Percentiles rank a stretch among this genome's conserved stretches.
phyloP scores from a whole-genome alignment of 2,888 invertebrate genomes.

The Aethes cnicana region DNA sequence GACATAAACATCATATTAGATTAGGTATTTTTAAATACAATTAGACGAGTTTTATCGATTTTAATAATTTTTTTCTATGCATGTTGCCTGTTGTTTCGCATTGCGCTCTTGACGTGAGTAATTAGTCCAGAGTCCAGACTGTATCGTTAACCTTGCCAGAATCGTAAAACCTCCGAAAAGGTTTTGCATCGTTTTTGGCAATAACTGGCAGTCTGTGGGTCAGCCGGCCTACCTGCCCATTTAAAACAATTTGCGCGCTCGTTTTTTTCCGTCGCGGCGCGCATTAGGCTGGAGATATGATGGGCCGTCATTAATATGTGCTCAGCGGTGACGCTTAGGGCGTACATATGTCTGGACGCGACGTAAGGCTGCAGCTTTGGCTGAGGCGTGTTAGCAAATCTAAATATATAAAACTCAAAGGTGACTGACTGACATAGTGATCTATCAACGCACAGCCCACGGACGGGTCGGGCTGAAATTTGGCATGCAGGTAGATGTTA shows the following conservation, averaged over 20 bases:
- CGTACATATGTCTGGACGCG: conserved; percentile 32
- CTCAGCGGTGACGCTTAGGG: conserved; percentile 51
- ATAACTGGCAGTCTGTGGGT: conserved; percentile 72
- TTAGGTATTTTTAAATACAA: too few relatives aligned
- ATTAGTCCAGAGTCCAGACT: conserved; percentile 60
- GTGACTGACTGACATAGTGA: too few relatives aligned
- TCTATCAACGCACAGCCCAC: too few relatives aligned
- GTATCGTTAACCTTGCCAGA: conserved; percentile 58
- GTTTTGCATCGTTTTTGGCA: conserved; percentile 60
- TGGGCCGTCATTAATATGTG: conserved; percentile 60
- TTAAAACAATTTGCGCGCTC: conserved; percentile 77
- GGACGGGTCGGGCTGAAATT: too few relatives aligned
- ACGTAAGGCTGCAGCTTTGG: conserved; percentile 16
- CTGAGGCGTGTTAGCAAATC: conserved; percentile 3
- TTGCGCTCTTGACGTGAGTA: conserved; percentile 68
- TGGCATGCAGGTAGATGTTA: too few relatives aligned
- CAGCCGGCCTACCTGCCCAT: conserved; percentile 70
- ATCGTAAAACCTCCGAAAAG: conserved; percentile 42
- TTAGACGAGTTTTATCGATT: too few relatives aligned
- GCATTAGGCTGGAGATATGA: conserved; percentile 61
- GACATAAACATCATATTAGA: too few relatives aligned
- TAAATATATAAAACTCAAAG: conserved; percentile 3
- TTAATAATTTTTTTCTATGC: too few relatives aligned
- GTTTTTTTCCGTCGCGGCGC: conserved; percentile 56
- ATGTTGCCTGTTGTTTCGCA: too few relatives aligned